Percentiles rank a stretch among this genome's conserved stretches.
Evolutionary conservation across 2,113 vertebrate species (phyloP).

Genomic region (Lethenteron reissneri): DNA sequence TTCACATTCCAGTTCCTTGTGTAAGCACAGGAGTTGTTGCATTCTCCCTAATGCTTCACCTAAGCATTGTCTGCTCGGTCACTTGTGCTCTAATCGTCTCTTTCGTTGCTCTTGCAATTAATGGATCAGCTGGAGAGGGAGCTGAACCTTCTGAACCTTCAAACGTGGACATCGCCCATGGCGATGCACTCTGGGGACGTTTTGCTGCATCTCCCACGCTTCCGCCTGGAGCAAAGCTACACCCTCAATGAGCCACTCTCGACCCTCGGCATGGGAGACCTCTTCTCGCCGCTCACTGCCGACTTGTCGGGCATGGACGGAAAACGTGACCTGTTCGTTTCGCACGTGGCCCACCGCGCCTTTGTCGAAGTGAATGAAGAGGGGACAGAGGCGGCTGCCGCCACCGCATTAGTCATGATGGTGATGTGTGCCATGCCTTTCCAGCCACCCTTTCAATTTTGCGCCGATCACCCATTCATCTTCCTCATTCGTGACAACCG

Average conservation of each 20-base stretch:
- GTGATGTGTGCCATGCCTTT: neutral
- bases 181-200: conserved; percentile 29
- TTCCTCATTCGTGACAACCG: conserved; percentile 59
- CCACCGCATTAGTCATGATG: conserved; percentile 24
- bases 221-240: conserved; percentile 55
- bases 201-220: conserved; percentile 39
- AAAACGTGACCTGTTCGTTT: conserved; percentile 35
- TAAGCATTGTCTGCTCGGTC: too few species aligned
- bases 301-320: conserved; percentile 59
- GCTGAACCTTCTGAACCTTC: conserved; percentile 39
- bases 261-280: conserved; percentile 35
- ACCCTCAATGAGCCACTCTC: conserved; percentile 28
- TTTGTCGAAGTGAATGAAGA: conserved; percentile 81
- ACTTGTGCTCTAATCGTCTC: too few species aligned
- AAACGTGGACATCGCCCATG: conserved; percentile 39
- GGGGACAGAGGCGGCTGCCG: conserved; percentile 62
- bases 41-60: too few species aligned
- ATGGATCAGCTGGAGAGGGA: conserved; percentile 39
- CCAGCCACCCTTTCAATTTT: neutral
- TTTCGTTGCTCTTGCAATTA: neutral
- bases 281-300: conserved; percentile 30
- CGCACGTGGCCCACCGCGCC: conserved; percentile 50
- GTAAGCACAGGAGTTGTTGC: too few species aligned
- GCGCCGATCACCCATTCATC: conserved; percentile 59
- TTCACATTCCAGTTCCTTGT: too few species aligned